Conservation (phyloP, 1,140 invertebrate species). For the Sitobion miscanthi region DNA sequence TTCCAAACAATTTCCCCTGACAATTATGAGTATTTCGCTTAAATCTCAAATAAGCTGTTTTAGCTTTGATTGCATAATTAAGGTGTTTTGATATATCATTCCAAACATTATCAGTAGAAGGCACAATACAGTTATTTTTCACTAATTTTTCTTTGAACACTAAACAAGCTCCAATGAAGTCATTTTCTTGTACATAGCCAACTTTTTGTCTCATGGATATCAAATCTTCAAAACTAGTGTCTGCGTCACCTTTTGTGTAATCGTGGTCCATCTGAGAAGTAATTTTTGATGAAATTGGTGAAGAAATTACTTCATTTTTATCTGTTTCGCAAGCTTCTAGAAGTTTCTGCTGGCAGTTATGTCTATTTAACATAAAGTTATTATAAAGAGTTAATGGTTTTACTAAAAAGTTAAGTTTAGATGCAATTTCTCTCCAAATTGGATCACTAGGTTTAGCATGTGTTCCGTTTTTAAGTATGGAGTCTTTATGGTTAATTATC, state of each 20-base stretch:
- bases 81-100: conserved; percentile 48
- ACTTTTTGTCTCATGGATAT: conserved; percentile 46
- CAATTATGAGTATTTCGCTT: conserved; percentile 51
- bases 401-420: conserved; percentile 28
- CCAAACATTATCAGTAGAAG: conserved; percentile 35
- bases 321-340: conserved; percentile 8
- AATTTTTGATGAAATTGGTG: conserved; percentile 18
- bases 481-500: conserved; percentile 33
- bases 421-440: conserved; percentile 29
- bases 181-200: conserved; percentile 50
- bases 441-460: conserved; percentile 47
- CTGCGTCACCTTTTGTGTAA: conserved; percentile 19
- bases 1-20: conserved; percentile 13
- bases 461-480: conserved; percentile 28
- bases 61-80: conserved; percentile 46
- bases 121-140: conserved; percentile 28
- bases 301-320: neutral
- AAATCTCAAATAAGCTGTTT: conserved; percentile 44
- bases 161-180: conserved; percentile 32
- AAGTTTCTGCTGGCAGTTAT: conserved; percentile 45
- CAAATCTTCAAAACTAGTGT: conserved; percentile 37
- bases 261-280: conserved; percentile 47
- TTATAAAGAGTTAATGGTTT: conserved; percentile 40
- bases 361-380: conserved; percentile 31
- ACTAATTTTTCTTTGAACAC: conserved; percentile 17